A percentile compares a stretch with the other conserved stretches of the same genome.
phyloP scores from a whole-genome alignment of 1,140 invertebrate species.

The Trichonephila clavipes region DNA sequence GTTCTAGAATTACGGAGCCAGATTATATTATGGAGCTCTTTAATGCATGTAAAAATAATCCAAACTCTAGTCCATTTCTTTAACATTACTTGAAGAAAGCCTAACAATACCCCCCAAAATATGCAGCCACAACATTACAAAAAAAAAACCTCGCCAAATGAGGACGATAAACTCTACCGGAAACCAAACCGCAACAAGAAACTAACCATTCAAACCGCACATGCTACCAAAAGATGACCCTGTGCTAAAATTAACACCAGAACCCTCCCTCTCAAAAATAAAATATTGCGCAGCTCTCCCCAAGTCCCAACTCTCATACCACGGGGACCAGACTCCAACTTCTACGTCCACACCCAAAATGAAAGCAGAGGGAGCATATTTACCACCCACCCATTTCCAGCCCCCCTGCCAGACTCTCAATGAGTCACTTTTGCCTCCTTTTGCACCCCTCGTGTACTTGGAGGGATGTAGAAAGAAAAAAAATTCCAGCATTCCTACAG shows the following conservation, averaged over 20 bases:
- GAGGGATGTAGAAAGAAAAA: neutral
- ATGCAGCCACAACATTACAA: neutral
- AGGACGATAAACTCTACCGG: neutral
- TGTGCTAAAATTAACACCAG: neutral
- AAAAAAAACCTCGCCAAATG: neutral
- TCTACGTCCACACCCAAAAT: neutral
- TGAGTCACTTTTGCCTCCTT: neutral
- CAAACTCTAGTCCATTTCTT: neutral
- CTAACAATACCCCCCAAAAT: neutral
- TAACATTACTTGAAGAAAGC: neutral
- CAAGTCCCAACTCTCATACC: neutral
- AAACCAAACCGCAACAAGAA: neutral
- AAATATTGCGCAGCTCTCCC: constrained; percentile 2
- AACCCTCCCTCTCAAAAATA: neutral
- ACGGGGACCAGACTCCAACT: neutral
- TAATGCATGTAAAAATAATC: too few relatives aligned
- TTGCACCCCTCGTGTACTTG: neutral
- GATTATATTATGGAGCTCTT: too few relatives aligned
- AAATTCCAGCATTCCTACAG: neutral
- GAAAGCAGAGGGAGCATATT: neutral
- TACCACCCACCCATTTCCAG: neutral
- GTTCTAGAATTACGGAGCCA: too few relatives aligned
- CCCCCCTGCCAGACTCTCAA: neutral
- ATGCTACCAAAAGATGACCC: constrained; percentile 4
- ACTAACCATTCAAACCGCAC: neutral